These are phyloP conservation scores for Diplolepis rosae DNA, from an alignment of 2,888 invertebrate genomes.

Conservation along the genomic window DNA sequence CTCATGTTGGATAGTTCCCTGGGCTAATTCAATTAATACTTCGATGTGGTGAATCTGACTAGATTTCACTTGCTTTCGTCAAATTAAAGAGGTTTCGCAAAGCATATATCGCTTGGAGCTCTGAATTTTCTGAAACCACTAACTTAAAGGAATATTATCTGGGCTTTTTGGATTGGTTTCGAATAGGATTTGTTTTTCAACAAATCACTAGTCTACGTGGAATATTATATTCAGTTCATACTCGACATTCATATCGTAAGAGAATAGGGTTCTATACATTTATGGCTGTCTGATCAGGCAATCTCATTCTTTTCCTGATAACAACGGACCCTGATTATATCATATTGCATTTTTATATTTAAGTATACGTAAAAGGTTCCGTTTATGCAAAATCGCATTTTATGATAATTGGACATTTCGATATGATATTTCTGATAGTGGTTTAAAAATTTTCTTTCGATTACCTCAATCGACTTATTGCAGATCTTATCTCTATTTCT, in stretches of 20 bases:
- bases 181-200: not conserved
- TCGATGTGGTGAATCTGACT: not conserved
- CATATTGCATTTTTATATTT: not conserved
- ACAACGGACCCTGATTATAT: not conserved
- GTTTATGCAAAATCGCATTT: not conserved
- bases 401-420: slow-evolving; percentile 1
- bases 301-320: not conserved
- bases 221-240: not conserved
- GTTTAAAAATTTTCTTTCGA: not conserved
- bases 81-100: not conserved
- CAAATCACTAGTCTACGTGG: too few species aligned
- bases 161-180: too few species aligned
- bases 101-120: not conserved
- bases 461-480: not conserved
- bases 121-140: not conserved
- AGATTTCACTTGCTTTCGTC: not conserved
- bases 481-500: not conserved
- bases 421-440: slow-evolving; percentile 4
- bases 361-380: not conserved
- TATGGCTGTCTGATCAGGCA: not conserved
- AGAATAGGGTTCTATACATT: not conserved
- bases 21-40: slow-evolving; percentile 25
- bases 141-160: too few species aligned
- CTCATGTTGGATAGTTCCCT: slow-evolving; percentile 6
- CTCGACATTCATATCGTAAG: not conserved